A percentile compares a stretch with the other conserved stretches of the same genome.
phyloP scores from a whole-genome alignment of 2,113 vertebrate genomes.

The Petaurus breviceps region DNA sequence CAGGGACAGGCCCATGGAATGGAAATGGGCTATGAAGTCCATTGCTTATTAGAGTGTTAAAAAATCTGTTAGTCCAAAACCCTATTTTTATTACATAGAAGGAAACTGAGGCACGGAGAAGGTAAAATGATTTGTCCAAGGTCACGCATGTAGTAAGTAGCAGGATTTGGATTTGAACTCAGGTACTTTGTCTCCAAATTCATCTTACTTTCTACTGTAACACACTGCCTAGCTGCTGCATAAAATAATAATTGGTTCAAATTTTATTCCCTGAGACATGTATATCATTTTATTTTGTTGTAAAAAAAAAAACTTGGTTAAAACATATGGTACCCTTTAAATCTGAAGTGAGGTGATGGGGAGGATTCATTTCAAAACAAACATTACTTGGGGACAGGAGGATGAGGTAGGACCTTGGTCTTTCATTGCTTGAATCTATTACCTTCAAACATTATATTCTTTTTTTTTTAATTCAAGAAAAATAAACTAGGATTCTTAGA shows the following conservation, averaged over 20 bases:
- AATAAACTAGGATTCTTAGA: constrained; percentile 51
- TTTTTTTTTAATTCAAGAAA: not conserved
- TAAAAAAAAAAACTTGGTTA: not conserved
- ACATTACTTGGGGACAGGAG: not conserved
- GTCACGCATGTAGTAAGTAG: not conserved
- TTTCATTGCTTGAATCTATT: not conserved
- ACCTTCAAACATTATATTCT: not conserved
- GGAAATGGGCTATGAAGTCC: too few relatives aligned
- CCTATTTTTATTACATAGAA: not conserved
- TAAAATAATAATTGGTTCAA: not conserved
- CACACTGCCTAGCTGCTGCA: not conserved
- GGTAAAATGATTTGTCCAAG: not conserved
- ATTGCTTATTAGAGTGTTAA: not conserved
- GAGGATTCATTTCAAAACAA: not conserved
- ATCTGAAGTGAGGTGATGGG: not conserved
- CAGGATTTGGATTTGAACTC: not conserved
- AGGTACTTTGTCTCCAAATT: not conserved
- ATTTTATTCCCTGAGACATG: not conserved
- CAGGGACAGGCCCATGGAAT: not conserved
- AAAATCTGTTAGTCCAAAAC: not conserved
- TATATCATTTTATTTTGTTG: not conserved
- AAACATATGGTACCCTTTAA: not conserved
- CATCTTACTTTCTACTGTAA: not conserved
- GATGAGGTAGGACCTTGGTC: not conserved
- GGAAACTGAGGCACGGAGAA: not conserved